phyloP scores from a whole-genome alignment of 2,888 invertebrate species.

The Melipona bicolor region DNA sequence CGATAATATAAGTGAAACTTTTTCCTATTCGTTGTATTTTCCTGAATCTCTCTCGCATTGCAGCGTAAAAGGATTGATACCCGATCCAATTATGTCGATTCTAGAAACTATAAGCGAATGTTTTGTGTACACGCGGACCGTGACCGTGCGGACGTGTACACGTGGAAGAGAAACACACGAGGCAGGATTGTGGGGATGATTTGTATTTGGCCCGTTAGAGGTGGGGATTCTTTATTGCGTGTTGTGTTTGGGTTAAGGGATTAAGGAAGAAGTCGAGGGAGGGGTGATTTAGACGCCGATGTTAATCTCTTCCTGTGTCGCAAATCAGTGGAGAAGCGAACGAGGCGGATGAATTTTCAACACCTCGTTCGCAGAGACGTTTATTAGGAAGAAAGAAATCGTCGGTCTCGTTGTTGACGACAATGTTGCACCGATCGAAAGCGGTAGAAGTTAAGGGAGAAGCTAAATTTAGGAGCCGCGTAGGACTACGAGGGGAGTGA shows the following conservation, averaged over 20 bases:
- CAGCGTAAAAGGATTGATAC: neutral
- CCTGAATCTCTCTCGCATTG: neutral
- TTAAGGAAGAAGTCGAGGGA: neutral
- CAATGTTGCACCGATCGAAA: neutral
- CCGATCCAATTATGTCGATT: neutral
- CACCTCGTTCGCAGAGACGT: neutral
- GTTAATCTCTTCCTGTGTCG: neutral
- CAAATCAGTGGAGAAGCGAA: neutral
- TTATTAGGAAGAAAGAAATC: neutral
- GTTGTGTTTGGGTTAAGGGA: constrained; percentile 12
- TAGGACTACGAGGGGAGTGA: too few species aligned
- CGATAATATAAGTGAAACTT: too few species aligned
- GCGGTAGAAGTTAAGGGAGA: neutral
- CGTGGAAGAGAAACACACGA: constrained; percentile 12
- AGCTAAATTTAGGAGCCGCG: neutral
- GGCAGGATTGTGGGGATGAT: constrained; percentile 8
- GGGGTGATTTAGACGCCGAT: neutral
- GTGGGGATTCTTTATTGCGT: too few species aligned
- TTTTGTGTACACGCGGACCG: neutral
- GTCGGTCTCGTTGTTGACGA: neutral
- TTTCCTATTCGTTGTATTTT: neutral
- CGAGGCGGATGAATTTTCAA: neutral
- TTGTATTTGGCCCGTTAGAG: neutral
- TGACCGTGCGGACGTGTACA: constrained; percentile 8
- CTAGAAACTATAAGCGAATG: neutral